Conservation (phyloP, 2,888 invertebrate species). For the Lasioglossum figueresi region DNA sequence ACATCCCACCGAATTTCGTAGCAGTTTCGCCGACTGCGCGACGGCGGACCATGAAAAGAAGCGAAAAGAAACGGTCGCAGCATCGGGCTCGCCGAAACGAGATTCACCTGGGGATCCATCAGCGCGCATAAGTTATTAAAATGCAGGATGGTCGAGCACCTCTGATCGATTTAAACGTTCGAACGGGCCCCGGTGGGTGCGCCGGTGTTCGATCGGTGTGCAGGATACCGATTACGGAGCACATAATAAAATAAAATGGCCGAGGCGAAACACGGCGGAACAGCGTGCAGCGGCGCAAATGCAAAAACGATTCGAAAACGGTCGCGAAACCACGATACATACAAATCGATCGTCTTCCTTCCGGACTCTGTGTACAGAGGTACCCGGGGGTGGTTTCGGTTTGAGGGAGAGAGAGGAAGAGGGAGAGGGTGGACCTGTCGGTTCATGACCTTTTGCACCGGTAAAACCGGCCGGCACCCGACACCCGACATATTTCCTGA, state of each 20-base stretch:
- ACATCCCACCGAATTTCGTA: background rate
- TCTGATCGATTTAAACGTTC: conserved; percentile 53
- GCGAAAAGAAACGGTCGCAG: background rate
- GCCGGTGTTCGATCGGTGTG: conserved; percentile 43
- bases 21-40: background rate
- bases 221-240: conserved; percentile 51
- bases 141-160: conserved; percentile 21
- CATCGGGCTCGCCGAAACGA: background rate
- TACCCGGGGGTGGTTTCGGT: background rate
- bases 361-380: conserved; percentile 35
- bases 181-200: conserved; percentile 30
- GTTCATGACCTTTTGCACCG: conserved; percentile 58
- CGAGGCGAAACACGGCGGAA: conserved; percentile 37
- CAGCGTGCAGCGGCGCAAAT: conserved; percentile 37
- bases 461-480: conserved; percentile 59
- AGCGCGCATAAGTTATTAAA: conserved; percentile 41
- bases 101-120: background rate
- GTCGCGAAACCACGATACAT: conserved; percentile 56
- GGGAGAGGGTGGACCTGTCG: conserved; percentile 11
- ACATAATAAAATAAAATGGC: conserved; percentile 58
- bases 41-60: background rate
- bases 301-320: conserved; percentile 66
- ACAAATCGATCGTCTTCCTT: conserved; percentile 68
- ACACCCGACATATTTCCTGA: conserved; percentile 66
- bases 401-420: background rate